Evolutionary conservation across 1,140 invertebrate genomes (phyloP).

Genomic region (Bursaphelenchus mucronatus): DNA sequence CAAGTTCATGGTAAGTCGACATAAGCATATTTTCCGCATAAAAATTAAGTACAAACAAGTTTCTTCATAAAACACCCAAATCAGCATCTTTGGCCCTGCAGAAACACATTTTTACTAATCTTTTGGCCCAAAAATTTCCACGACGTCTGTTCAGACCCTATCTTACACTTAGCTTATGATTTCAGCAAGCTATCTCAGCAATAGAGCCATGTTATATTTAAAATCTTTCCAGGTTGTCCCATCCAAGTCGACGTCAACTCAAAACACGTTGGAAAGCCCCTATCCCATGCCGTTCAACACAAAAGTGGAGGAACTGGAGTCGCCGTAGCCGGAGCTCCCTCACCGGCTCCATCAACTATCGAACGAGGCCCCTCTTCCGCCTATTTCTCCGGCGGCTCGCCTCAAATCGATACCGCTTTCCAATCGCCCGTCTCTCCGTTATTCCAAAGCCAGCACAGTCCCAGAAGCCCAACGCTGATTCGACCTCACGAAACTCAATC

Average conservation of each 20-base stretch:
- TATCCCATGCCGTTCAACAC: conserved; percentile 45
- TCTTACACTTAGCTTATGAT: no score
- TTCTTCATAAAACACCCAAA: no score
- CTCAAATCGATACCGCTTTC: conserved; percentile 35
- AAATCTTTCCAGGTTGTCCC: conserved; percentile 51
- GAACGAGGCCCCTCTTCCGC: conserved; percentile 45
- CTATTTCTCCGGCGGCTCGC: conserved; percentile 42
- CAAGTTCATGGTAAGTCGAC: conserved; percentile 74
- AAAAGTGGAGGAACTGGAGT: not conserved
- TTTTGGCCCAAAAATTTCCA: no score
- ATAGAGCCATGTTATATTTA: no score
- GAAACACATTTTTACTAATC: no score
- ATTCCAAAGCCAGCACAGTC: conserved; percentile 21
- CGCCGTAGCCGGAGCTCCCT: conserved; percentile 18
- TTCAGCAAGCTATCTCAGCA: no score
- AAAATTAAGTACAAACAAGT: no score
- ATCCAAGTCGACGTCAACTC: conserved; percentile 56
- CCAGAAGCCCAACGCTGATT: conserved; percentile 36
- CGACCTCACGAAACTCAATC: conserved; percentile 19
- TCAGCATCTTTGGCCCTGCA: no score
- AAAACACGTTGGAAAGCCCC: conserved; percentile 57
- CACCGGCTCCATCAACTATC: conserved; percentile 20
- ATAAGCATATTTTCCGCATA: no score
- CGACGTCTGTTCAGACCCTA: no score
- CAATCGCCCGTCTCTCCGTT: conserved; percentile 34